These are phyloP conservation scores for Pectinophora gossypiella DNA, from an alignment of 1,140 invertebrate species.

Conservation along the genomic window DNA sequence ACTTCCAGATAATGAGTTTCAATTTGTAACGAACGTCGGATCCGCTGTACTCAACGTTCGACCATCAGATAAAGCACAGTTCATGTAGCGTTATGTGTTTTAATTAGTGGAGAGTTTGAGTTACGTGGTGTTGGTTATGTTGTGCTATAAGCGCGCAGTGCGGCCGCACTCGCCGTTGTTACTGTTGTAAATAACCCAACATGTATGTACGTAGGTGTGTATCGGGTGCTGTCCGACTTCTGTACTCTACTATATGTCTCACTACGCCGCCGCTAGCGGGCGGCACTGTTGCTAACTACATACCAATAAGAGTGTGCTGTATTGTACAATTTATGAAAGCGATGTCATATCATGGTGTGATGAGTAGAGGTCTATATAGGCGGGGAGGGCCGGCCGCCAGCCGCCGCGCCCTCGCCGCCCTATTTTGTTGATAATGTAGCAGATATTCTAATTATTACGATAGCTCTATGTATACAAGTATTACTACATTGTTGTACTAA, in stretches of 20 bases:
- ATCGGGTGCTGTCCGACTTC: not conserved
- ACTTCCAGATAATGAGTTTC: no score
- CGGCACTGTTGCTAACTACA: conserved; percentile 10
- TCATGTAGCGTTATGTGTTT: not conserved
- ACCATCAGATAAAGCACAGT: not conserved
- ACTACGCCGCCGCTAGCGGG: not conserved
- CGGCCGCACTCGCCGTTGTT: not conserved
- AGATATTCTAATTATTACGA: conserved; percentile 27
- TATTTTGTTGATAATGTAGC: conserved; percentile 35
- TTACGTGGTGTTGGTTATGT: no score
- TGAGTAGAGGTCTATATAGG: conserved; percentile 24
- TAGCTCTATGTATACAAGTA: conserved; percentile 38
- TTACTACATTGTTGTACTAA: conserved; percentile 2
- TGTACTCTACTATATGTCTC: not conserved
- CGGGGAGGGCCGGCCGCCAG: conserved; percentile 7
- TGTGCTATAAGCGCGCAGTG: no score
- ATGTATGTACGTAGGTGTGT: not conserved
- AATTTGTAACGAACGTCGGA: no score
- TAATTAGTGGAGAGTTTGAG: no score
- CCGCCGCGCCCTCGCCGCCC: conserved; percentile 20
- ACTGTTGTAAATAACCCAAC: not conserved
- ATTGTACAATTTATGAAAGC: conserved; percentile 27
- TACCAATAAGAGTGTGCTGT: conserved; percentile 12
- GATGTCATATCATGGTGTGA: conserved; percentile 67
- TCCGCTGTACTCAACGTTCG: no score